Evolutionary conservation across 2,797 vertebrate genomes (phyloP).

Genomic region (Aeoliscus strigatus): DNA sequence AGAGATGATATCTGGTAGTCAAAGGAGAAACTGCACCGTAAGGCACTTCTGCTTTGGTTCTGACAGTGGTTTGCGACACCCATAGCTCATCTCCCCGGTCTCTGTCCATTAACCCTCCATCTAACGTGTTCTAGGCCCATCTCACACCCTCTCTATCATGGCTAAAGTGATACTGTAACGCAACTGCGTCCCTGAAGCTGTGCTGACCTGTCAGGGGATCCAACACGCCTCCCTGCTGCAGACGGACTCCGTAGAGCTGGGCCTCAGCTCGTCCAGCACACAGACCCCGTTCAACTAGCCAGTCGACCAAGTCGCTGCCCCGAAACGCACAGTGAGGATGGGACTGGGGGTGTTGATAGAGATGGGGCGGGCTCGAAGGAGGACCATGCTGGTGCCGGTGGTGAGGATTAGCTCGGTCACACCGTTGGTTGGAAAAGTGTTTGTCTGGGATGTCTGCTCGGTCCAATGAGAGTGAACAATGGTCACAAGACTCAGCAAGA

Average conservation of each 20-base stretch:
- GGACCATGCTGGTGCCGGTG: slow-evolving; percentile 12
- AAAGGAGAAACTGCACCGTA: slow-evolving; percentile 11
- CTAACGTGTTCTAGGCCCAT: too few relatives aligned
- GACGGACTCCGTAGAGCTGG: slow-evolving; percentile 73
- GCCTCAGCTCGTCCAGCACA: slow-evolving; percentile 77
- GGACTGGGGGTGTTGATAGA: neutral
- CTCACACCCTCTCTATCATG: slow-evolving; percentile 7
- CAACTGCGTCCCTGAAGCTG: slow-evolving; percentile 76
- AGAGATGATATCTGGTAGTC: too few relatives aligned
- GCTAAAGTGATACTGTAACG: slow-evolving; percentile 74
- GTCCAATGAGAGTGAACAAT: too few relatives aligned
- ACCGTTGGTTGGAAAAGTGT: too few relatives aligned
- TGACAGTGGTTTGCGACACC: too few relatives aligned
- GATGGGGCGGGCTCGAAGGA: neutral
- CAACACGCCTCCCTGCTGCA: slow-evolving; percentile 78
- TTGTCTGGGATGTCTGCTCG: too few relatives aligned
- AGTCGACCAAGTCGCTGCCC: slow-evolving; percentile 83
- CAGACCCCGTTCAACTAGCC: slow-evolving; percentile 81
- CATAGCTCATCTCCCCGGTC: too few relatives aligned
- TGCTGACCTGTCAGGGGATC: slow-evolving; percentile 70
- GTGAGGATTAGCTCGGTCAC: too few relatives aligned
- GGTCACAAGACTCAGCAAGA: too few relatives aligned
- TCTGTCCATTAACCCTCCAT: too few relatives aligned
- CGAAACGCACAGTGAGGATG: slow-evolving; percentile 53
- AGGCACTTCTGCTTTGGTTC: slow-evolving; percentile 24